A percentile compares a stretch with the other conserved stretches of the same genome.
These are phyloP conservation scores for Anhinga rufa DNA, from an alignment of 2,113 vertebrate genomes.

Conservation along the genomic window DNA sequence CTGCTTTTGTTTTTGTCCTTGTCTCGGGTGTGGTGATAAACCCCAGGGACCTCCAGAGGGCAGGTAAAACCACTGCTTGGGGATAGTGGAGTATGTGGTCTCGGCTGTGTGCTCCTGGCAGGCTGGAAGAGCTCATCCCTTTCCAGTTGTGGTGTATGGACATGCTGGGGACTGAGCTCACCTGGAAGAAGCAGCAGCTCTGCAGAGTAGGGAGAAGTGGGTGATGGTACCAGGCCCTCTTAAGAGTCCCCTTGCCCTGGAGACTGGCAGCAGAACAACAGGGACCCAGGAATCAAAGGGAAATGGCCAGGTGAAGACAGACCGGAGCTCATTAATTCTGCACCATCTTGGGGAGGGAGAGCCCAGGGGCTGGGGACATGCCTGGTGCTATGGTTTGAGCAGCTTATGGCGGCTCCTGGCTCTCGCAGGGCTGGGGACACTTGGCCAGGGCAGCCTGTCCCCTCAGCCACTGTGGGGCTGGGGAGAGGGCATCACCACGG, in stretches of 20 bases:
- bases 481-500: rapidly evolving
- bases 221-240: not conserved
- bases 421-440: rapidly evolving
- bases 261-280: not conserved
- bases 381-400: not conserved
- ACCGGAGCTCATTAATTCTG: not conserved
- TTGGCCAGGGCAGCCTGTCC: not conserved
- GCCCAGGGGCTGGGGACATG: not conserved
- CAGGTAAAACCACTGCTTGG: not conserved
- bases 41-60: not conserved
- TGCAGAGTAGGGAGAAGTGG: not conserved
- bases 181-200: slow-evolving; percentile 80
- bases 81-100: not conserved
- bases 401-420: not conserved
- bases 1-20: not conserved
- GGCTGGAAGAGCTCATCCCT: not conserved
- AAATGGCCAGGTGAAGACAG: not conserved
- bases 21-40: not conserved
- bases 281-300: not conserved
- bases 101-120: rapidly evolving
- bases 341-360: not conserved
- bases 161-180: slow-evolving; percentile 47
- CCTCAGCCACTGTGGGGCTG: not conserved
- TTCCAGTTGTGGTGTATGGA: not conserved
- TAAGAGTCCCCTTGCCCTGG: not conserved